Base-by-base conservation (phyloP, 2,113 vertebrate genomes). In the Chloroceryle aenea region DNA sequence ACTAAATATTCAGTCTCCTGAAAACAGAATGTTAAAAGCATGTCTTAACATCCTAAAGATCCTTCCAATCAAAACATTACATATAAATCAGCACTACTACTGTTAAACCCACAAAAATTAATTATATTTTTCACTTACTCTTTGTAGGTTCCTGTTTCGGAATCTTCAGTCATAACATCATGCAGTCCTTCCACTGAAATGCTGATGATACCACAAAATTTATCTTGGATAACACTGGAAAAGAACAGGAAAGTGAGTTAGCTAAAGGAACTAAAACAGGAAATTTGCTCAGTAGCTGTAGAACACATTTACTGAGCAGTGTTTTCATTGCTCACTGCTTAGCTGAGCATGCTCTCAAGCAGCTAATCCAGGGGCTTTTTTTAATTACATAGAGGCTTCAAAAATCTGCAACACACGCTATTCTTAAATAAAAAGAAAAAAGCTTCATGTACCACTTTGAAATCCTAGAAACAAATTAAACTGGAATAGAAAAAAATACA, bases 181-280 rank as follows among this genome's bases (percentile, higher is more conserved):
- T 99, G 99, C 29, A 99, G 95, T 3, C 99, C 99, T 97, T 99
- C 99, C 71, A 99, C 99, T 11, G 98, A 98, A 97, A 99, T 97
- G 90, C 98, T 99, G 97, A 99, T 98, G 97, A 99, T 99, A 83
- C 99, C 99, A 75, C 99, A 99, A 97, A 99, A 99, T 97, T 99
- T 99, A 97, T 99, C 99, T 96, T 99, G 99, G 95, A 99, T 98
- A 97, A 99, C 98, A 96, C 99, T 99, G 97, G 68, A 94, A 97
- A 81, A 97, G 81, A 97, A 97, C 56, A 96, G 88, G 88, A 97
- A 96, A 97, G 72, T 61, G 64, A 59, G 40, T 95, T 93, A 85
- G 78, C 30, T 93, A 58, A 71, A 93, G 12, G 69, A 96, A 88
- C 88, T 92, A 76, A 94, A 94, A 91, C 59, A 93, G 77, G 73